Evolutionary conservation across 2,888 invertebrate species (phyloP), one percentile per base, ranked within the genome.

Genomic region (Papilio protenor): DNA sequence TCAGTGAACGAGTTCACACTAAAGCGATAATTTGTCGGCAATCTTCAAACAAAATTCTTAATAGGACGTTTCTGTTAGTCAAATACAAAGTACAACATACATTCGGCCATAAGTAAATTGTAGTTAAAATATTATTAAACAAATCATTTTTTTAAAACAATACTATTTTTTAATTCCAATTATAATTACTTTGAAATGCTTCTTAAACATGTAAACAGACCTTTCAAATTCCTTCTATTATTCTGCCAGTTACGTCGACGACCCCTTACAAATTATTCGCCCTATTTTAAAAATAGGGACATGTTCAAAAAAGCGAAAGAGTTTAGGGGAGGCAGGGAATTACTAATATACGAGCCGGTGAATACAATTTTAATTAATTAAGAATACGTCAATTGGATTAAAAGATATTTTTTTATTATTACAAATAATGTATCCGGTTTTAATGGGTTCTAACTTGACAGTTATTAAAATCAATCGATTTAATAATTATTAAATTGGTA

Each of bases 201-300:
- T 69, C 66, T 14, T 21, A 52, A 71, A 52, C 52, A 75, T 27
- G 40, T 76, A 78, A 78, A 76, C 73, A 73, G 66, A 55, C 14
- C 72, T 66, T 52, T 66, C 74, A 21, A n/a, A 74, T 40, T 45
- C 55, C 40, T 33, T 61, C 49, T 21, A 23, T 70, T 45, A 66
- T 74, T 70, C 21, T 49, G 73, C 45, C 40, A 71, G 49, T 40
- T 33, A 71, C 66, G 8, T 57, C 8, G 40, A 49, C n/a, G 45
- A n/a, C 12, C 73, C 73, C 64, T 52, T 55, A 52, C 52, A 52
- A 47, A 71, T 45, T n/a, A 33, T 45, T 33, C 70, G 21, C 74
- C 77, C 77, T 61, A 61, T 21, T 57, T 70, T 74, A 64, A 40
- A 16, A 49, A 18, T 5, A 71, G 71, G 61, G 61, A 71, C 71